A percentile compares a stretch with the other conserved stretches of the same genome.
phyloP scores from a whole-genome alignment of 2,888 invertebrate species.

The Gonocerus acuteangulatus region DNA sequence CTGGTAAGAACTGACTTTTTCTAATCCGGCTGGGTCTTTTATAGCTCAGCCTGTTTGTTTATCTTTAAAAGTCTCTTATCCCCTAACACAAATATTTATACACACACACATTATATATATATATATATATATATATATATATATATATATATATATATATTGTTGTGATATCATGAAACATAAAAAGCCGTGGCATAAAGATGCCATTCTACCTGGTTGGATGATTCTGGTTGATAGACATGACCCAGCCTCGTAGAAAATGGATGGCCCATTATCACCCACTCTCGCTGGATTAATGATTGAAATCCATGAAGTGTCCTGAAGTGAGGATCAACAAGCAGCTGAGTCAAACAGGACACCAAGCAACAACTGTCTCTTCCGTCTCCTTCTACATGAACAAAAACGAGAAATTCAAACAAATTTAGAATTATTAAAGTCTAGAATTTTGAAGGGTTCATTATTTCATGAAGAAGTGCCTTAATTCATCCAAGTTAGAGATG shows the following conservation, averaged over 20 bases:
- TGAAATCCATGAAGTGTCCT: slow-evolving; percentile 82
- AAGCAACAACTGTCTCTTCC: slow-evolving; percentile 83
- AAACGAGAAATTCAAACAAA: too few species aligned
- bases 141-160: too few species aligned
- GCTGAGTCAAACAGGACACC: slow-evolving; percentile 76
- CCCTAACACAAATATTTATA: too few species aligned
- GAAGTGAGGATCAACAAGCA: slow-evolving; percentile 75
- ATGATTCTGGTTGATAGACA: slow-evolving; percentile 35
- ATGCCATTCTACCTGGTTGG: slow-evolving; percentile 20
- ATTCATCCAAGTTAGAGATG: too few species aligned
- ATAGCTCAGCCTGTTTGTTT: too few species aligned
- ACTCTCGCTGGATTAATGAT: slow-evolving; percentile 86
- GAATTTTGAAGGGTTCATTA: not conserved
- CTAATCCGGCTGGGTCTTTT: too few species aligned
- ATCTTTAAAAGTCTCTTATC: too few species aligned
- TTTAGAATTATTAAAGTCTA: not conserved
- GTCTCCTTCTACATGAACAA: slow-evolving; percentile 55
- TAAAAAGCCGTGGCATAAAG: too few species aligned
- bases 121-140: too few species aligned
- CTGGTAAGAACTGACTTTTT: too few species aligned
- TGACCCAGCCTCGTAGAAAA: slow-evolving; percentile 52
- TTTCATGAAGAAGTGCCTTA: not conserved
- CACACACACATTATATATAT: too few species aligned
- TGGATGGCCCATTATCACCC: slow-evolving; percentile 88
- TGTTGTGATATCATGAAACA: too few species aligned